phyloP scores from a whole-genome alignment of 2,797 vertebrate genomes.

The Forpus xanthops region DNA sequence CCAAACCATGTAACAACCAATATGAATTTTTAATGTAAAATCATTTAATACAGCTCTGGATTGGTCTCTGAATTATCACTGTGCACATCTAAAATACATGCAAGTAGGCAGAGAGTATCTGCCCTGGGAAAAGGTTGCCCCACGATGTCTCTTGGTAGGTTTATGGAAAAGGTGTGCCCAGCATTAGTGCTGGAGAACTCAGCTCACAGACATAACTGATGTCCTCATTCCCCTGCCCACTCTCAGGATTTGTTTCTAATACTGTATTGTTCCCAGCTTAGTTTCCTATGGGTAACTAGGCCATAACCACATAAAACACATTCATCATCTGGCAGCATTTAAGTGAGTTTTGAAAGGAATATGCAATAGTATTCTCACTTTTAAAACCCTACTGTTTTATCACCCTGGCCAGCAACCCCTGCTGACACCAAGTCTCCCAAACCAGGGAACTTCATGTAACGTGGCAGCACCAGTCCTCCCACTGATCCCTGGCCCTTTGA shows the following conservation, averaged over 20 bases:
- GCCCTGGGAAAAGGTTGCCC: not conserved
- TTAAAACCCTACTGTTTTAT: not conserved
- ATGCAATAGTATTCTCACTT: not conserved
- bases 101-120: not conserved
- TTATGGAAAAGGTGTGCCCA: not conserved
- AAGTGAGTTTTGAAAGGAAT: not conserved
- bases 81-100: not conserved
- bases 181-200: not conserved
- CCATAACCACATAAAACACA: not conserved
- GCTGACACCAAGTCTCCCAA: not conserved
- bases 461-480: not conserved
- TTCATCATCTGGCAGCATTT: not conserved
- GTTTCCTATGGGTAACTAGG: not conserved
- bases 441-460: fast-evolving
- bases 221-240: not conserved
- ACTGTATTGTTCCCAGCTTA: not conserved
- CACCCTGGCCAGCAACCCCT: not conserved
- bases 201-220: not conserved
- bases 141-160: not conserved
- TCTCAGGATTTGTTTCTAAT: not conserved
- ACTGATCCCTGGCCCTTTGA: not conserved
- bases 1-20: not conserved
- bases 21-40: not conserved
- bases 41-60: not conserved
- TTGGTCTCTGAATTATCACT: not conserved